Percentiles rank a stretch among this genome's conserved stretches.
Conservation (phyloP, 2,888 invertebrate genomes). For the Pediacus dermestoides region DNA sequence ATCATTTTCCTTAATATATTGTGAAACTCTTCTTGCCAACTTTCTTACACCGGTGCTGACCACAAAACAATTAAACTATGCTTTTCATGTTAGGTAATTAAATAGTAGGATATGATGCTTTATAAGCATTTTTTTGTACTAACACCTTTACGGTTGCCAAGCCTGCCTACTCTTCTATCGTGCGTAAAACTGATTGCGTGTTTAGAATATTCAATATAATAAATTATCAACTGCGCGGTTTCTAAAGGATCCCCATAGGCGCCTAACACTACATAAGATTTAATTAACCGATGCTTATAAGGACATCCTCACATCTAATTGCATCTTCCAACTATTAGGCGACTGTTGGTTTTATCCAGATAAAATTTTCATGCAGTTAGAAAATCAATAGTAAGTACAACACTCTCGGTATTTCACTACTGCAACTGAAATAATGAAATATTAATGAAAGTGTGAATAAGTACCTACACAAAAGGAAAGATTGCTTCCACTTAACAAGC, state of each 20-base stretch:
- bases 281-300: slow-evolving; percentile 7
- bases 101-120: too few relatives aligned
- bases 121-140: too few relatives aligned
- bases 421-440: too few relatives aligned
- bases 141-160: slow-evolving; percentile 1
- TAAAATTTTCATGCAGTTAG: too few relatives aligned
- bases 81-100: slow-evolving; percentile 2
- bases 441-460: too few relatives aligned
- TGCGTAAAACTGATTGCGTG: slow-evolving; percentile 4
- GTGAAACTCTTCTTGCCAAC: slow-evolving; percentile 3
- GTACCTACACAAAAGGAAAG: too few relatives aligned
- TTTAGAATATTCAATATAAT: slow-evolving; percentile 6
- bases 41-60: neutral
- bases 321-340: too few relatives aligned
- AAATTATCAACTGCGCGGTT: slow-evolving; percentile 2
- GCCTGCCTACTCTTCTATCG: neutral
- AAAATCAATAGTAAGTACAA: too few relatives aligned
- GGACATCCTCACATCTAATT: slow-evolving; percentile 4
- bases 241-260: slow-evolving; percentile 3
- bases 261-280: slow-evolving; percentile 1
- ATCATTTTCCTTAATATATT: slow-evolving; percentile 1
- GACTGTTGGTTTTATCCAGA: too few relatives aligned
- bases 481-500: too few relatives aligned
- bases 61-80: slow-evolving; percentile 1
- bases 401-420: too few relatives aligned